Base-by-base conservation (phyloP, 2,113 vertebrate genomes). In the Anser brachyrhynchus region DNA sequence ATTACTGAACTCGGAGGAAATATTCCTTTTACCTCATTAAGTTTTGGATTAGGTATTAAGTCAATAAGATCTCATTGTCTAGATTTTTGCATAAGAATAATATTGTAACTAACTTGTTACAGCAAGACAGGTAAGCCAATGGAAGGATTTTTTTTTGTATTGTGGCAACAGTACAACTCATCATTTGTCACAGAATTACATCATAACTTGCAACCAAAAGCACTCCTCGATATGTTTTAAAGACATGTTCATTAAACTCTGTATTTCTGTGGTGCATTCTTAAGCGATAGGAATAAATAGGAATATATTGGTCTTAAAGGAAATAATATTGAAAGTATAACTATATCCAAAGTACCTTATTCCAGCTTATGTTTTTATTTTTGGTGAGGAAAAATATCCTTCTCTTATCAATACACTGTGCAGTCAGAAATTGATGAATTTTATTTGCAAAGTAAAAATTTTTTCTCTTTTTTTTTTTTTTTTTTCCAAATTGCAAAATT, bases 21-120 rank as follows among this genome's bases (percentile, higher is more conserved):
- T 91, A 92, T 67, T 87, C 65, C 89, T 84, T 94, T 93, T 95
- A 93, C 73, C 49, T 93, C 77, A 94, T 90, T 92, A 93, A 65
- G 77, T 84, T 94, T 96, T 75, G 91, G 73, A 96, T 92, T 95
- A 89, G 73, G 83, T 89, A 86, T 90, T 93, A 90, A 90, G 76
- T 93, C 86, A 92, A 69, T 83, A 90, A 46, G 33, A 89, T 85
- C 39, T 31, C 44, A 58, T 64, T 93, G 61, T 69, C 35, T 13
- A 91, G 46, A 84, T 90, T 92, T 90, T 57, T 89, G n/a, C 57
- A 46, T 76, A 92, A 64, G 64, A 62, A 29, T 43, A 74, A 81
- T 77, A 84, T n/a, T 64, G n/a, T 69, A 64, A 35, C n/a, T 80
- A 7, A 7, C 46, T 89, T 79, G 46, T 67, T 91, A 29, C 67